Evolutionary conservation across 2,888 invertebrate species (phyloP), one percentile per base, ranked within the genome.

Genomic region (Phyto melanocephala): DNA sequence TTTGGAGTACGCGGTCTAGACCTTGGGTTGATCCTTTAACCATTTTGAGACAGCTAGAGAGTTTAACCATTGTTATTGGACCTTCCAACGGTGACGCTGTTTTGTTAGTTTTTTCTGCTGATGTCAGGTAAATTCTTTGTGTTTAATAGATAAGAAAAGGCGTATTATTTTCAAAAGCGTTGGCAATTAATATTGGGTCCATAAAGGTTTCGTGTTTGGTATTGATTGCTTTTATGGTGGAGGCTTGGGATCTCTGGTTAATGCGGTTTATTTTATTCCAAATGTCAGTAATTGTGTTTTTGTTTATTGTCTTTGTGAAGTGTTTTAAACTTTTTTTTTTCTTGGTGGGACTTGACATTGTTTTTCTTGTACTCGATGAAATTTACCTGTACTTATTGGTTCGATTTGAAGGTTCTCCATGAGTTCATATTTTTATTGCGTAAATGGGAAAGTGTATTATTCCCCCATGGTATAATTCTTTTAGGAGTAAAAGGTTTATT

Each of bases 241-340:
- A 52, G 10, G 52, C n/a, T 50, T 50, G 35, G 3, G 17, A 20
- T 6, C 35, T 50, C 15, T 4, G 47, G 33, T 20, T 47, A 0
- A 79, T 35, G 8, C 50, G 28, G 10, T 60, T 65, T 10, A 79
- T 37, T 58, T 74, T 47, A 13, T 60, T 33, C 62, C 67, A 79
- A 20, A 79, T 65, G 11, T 20, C 20, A 8, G 22, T 20, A 22
- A 24, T 56, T 20, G 68, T n/a, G n/a, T n/a, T n/a, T n/a, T n/a
- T n/a, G n/a, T n/a, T n/a, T n/a, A n/a, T n/a, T n/a, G n/a, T n/a
- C n/a, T n/a, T n/a, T n/a, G n/a, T n/a, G n/a, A n/a, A n/a, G n/a
- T n/a, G n/a, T n/a, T n/a, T n/a, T n/a, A n/a, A n/a, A n/a, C n/a
- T n/a, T n/a, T n/a, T n/a, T n/a, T n/a, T n/a, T n/a, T n/a, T n/a